Base-by-base conservation (phyloP, 1,140 invertebrate species). In the Drosophila mayri region DNA sequence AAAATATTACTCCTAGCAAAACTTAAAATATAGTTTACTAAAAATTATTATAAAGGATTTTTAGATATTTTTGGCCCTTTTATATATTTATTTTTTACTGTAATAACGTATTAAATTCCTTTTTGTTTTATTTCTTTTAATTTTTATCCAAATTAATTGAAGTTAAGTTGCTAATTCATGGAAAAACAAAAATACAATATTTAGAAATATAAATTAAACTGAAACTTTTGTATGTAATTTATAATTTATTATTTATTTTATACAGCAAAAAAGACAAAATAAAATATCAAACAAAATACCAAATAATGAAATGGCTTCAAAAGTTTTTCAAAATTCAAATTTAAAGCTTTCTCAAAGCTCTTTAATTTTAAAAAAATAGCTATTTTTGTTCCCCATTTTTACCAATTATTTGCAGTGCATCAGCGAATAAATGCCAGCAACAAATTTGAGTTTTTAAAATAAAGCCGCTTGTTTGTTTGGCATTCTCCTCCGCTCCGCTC, bases 401-500 rank as follows among this genome's bases (percentile, higher is more conserved):
- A 32, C 7, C 28, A 3, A 43, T 50, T 50, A 30, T 30, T 47
- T 28, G 14, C 46, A 47, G 46, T 47, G 64, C 59, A 38, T 62
- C 41, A 18, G 54, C 62, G 38, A 83, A 79, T 75, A 83, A 83
- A 83, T 71, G 50, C 63, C 76, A 82, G 67, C 70, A 84, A 83
- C 80, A 76, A 55, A 79, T 73, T 76, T 77, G 43, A 75, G 68
- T 75, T 66, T 76, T 75, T 46, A 43, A 80, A 70, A 85, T 77
- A 86, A 86, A 81, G 79, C 79, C 55, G 57, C 46, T 76, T 50
- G 80, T 77, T 80, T 88, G 84, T 82, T 71, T 79, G 75, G 55
- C 43, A 59, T 65, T 52, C 52, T 22, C 44, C 52, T 16, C 44
- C 38, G 54, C 60, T 37, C 12, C 37, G 3, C 67, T 46, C 44